Base-by-base conservation (phyloP, 2,888 invertebrate species). In the Drosophila pegasa region DNA sequence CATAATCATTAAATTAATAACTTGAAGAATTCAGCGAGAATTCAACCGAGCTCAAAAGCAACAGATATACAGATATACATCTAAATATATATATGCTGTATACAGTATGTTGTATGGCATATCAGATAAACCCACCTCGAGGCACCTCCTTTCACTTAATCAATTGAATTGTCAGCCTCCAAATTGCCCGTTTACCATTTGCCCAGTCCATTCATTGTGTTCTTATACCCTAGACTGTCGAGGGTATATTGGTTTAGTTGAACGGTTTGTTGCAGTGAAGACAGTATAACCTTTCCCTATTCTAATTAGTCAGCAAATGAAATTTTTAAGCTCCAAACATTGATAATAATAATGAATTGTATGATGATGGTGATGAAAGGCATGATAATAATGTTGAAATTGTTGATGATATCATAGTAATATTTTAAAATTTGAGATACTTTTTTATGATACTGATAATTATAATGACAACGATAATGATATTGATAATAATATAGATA, bases 1-100 rank as follows among this genome's bases (percentile, higher is more conserved):
- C 80, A 87, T 87, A 86, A 87, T 88, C 89, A 89, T 87, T 87
- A 64, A 88, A 80, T 84, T 86, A 80, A 88, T 86, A 89, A 75
- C 78, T 78, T 79, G 47, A 83, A 74, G 80, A 73, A 72, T 64
- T 65, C 50, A 31, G 25, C 35, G 50, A 50, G 35, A 50, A 50
- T 50, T 35, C 50, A 16, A 16, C 56, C 57, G 25, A 48, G 40
- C 37, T 45, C 10, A 40, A 65, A 60, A 75, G 62, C 43, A 55
- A 55, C 55, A 52, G 27, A 50, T 50, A 60, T 47, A 55, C 22
- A 47, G 3, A 33, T 52, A 55, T 45, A 56, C 33, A 25, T 27
- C 41, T 16, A 51, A 18, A 22, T 33, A 22, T 47, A 33, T 50
- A 38, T 22, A n/a, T n/a, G n/a, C n/a, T n/a, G n/a, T n/a, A n/a